phyloP scores from a whole-genome alignment of 2,888 invertebrate genomes.

The Drosophila multiciliata region DNA sequence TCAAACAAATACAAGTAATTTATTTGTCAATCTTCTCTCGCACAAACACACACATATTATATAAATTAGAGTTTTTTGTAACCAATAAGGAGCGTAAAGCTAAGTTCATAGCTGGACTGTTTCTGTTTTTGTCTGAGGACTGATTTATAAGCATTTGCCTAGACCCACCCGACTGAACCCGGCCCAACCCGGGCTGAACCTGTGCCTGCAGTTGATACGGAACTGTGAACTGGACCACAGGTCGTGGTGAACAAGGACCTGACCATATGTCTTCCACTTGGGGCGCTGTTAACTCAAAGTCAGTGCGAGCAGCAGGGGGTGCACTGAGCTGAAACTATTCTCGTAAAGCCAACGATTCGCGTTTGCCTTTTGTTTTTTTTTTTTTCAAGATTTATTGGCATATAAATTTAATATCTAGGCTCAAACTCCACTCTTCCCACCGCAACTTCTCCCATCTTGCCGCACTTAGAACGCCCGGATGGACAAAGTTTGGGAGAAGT shows the following conservation, averaged over 20 bases:
- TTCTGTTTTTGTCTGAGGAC: constrained; percentile 35
- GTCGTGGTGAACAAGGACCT: constrained; percentile 13
- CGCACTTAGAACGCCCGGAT: constrained; percentile 29
- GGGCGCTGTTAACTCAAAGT: constrained; percentile 65
- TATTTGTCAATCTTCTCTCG: constrained; percentile 12
- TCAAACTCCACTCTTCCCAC: background rate
- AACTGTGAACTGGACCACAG: constrained; percentile 20
- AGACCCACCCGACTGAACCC: constrained; percentile 22
- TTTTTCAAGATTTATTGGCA: constrained; percentile 71
- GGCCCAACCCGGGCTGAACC: constrained; percentile 1
- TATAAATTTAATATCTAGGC: constrained; percentile 70
- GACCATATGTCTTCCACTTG: constrained; percentile 42
- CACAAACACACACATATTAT: background rate
- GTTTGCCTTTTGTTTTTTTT: constrained; percentile 68
- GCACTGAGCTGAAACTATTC: constrained; percentile 28
- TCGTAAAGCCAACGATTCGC: constrained; percentile 60
- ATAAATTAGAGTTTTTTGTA: constrained; percentile 8
- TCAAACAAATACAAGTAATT: constrained; percentile 14
- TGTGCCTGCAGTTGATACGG: constrained; percentile 12
- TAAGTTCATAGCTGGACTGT: constrained; percentile 45
- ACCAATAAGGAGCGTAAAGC: constrained; percentile 51
- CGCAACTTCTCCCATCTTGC: background rate
- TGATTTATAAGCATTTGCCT: constrained; percentile 68
- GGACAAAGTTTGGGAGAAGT: constrained; percentile 69
- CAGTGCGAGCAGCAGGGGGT: background rate